Conservation (phyloP, 1,140 invertebrate genomes). For the Temnothorax longispinosus region DNA sequence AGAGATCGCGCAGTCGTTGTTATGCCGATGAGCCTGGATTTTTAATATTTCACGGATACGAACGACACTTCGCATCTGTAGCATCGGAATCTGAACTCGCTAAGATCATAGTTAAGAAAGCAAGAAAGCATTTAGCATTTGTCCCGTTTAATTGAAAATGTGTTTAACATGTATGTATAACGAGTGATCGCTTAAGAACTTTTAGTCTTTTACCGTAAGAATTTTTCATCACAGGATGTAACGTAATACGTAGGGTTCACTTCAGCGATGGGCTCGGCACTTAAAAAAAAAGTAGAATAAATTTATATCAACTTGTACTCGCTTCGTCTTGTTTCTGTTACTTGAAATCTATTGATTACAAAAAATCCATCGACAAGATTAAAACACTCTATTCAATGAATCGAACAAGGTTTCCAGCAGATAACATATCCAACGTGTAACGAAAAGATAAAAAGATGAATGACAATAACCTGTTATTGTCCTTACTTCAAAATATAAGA, state of each 20-base stretch:
- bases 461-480: neutral
- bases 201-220: neutral
- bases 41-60: neutral
- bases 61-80: neutral
- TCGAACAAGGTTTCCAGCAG: neutral
- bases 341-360: neutral
- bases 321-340: neutral
- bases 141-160: neutral
- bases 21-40: neutral
- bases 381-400: neutral
- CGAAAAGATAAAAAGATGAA: neutral
- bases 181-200: neutral
- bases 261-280: neutral
- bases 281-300: neutral
- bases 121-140: neutral
- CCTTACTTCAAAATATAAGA: neutral
- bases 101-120: neutral
- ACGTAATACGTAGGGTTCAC: neutral
- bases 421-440: neutral
- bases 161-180: neutral
- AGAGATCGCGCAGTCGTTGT: neutral
- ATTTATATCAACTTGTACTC: neutral
- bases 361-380: neutral
- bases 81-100: neutral
- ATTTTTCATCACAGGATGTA: neutral